Evolutionary conservation across 2,888 invertebrate genomes (phyloP).

Genomic region (Drosophila mulleri): DNA sequence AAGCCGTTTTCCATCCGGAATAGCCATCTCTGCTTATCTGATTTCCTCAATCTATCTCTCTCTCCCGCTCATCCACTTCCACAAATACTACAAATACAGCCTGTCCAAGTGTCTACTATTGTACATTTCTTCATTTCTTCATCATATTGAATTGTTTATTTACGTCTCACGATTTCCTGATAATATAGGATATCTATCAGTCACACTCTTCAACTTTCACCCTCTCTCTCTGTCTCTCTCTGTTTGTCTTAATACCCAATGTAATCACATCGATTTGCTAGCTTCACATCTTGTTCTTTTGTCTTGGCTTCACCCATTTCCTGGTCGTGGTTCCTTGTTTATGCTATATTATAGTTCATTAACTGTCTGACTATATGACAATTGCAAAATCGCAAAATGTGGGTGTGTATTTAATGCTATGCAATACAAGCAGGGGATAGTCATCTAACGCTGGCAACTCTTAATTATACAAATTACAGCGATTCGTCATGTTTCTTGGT

Average conservation of each 20-base stretch:
- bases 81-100: background rate
- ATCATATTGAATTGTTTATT: background rate
- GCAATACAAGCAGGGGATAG: constrained; percentile 4
- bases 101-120: too few species aligned
- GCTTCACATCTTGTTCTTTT: constrained; percentile 19
- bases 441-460: constrained; percentile 17
- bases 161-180: background rate
- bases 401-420: constrained; percentile 22
- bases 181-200: background rate
- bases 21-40: too few species aligned
- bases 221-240: constrained; percentile 3
- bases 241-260: constrained; percentile 40
- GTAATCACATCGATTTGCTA: constrained; percentile 69
- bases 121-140: too few species aligned
- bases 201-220: background rate
- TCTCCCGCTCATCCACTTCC: background rate
- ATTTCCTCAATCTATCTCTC: background rate
- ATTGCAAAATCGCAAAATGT: background rate
- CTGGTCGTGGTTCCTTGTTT: constrained; percentile 26
- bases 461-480: constrained; percentile 37
- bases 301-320: constrained; percentile 22
- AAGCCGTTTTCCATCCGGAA: background rate
- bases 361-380: constrained; percentile 29
- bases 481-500: background rate
- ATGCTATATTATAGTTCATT: constrained; percentile 53